Percentiles rank a stretch among this genome's conserved stretches.
These are phyloP conservation scores for Ibidorhyncha struthersii DNA, from an alignment of 2,113 vertebrate species.

Conservation along the genomic window DNA sequence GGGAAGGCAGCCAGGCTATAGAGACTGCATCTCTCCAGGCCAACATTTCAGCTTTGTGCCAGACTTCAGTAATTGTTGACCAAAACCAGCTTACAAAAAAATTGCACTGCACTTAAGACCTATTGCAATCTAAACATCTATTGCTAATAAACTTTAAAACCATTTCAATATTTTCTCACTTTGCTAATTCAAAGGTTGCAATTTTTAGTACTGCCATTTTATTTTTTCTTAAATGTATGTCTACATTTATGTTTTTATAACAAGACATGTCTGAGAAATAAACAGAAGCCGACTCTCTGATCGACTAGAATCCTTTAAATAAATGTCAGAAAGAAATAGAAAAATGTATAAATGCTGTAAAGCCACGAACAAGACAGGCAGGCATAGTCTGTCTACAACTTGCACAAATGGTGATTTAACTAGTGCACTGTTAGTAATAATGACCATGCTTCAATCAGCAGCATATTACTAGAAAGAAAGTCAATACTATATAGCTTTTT, in stretches of 20 bases:
- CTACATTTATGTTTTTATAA: not conserved
- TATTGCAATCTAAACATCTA: not conserved
- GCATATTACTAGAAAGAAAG: not conserved
- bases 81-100: constrained; percentile 44
- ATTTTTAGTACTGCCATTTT: not conserved
- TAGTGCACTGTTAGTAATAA: not conserved
- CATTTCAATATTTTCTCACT: not conserved
- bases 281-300: not conserved
- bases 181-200: not conserved
- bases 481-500: not conserved
- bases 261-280: not conserved
- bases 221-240: not conserved
- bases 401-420: not conserved
- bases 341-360: not conserved
- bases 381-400: not conserved
- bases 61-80: not conserved
- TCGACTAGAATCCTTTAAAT: not conserved
- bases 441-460: not conserved
- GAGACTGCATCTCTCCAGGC: not conserved
- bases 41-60: not conserved
- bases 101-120: not conserved
- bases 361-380: not conserved
- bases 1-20: not conserved
- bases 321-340: not conserved
- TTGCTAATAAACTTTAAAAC: not conserved